These are phyloP conservation scores for Antidorcas marsupialis DNA, from an alignment of 2,113 vertebrate species.

Conservation along the genomic window DNA sequence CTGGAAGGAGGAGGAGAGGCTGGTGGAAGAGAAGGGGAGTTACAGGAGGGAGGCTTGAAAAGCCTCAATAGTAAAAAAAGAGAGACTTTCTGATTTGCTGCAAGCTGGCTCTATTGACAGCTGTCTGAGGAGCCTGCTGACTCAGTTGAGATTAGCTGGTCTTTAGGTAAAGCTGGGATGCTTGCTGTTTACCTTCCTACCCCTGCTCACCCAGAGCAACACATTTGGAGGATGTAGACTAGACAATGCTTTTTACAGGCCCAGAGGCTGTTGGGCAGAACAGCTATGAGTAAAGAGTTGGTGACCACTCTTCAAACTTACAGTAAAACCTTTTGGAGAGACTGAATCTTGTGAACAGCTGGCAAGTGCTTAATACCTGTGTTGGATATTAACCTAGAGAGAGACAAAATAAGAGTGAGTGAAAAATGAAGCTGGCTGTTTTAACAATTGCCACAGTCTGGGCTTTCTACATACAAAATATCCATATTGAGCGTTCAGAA, in stretches of 20 bases:
- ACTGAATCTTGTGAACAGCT: slow-evolving; percentile 70
- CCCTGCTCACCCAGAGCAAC: background rate
- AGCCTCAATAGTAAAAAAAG: background rate
- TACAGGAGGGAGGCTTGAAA: background rate
- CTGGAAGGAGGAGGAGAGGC: background rate
- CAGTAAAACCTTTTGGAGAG: slow-evolving; percentile 72
- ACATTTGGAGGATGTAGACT: background rate
- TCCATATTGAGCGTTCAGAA: background rate
- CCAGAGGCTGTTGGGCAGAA: background rate
- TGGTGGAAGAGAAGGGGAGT: background rate
- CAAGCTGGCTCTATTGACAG: background rate
- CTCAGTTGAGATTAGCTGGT: background rate
- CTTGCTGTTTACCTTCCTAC: background rate
- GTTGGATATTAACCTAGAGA: slow-evolving; percentile 74
- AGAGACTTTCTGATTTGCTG: background rate
- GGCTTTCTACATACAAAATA: background rate
- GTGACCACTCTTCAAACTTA: slow-evolving; percentile 44
- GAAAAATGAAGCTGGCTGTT: background rate
- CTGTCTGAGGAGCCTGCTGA: background rate
- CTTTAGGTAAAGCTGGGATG: background rate
- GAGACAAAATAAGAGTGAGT: slow-evolving; percentile 42
- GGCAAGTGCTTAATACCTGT: slow-evolving; percentile 71
- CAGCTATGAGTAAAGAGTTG: background rate
- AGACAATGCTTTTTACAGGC: background rate
- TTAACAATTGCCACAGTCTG: background rate